Conservation (phyloP, 2,797 vertebrate species). For the Tragopan temminckii region DNA sequence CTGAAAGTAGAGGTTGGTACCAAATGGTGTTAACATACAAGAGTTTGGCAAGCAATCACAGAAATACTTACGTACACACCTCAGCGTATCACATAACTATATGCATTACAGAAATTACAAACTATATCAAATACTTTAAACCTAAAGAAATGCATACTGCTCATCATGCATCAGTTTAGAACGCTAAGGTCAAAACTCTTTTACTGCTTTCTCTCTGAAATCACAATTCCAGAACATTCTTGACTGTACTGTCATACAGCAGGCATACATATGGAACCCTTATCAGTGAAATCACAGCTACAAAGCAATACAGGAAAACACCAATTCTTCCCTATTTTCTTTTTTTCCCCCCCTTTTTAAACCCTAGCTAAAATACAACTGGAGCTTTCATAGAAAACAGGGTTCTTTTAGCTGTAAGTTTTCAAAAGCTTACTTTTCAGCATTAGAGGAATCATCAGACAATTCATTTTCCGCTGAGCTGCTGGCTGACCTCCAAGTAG, state of each 20-base stretch:
- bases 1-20: constrained; percentile 46
- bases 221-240: neutral
- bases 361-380: neutral
- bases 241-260: neutral
- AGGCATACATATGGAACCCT: neutral
- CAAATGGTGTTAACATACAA: neutral
- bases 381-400: neutral
- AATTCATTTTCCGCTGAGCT: constrained; percentile 77
- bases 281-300: neutral
- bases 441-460: constrained; percentile 66
- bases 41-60: neutral
- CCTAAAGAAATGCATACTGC: neutral
- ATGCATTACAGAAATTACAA: neutral
- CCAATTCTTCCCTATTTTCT: neutral
- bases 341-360: neutral
- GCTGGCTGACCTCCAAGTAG: constrained; percentile 78
- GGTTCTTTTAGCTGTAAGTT: neutral
- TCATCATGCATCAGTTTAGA: neutral
- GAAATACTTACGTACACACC: neutral
- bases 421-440: constrained; percentile 80
- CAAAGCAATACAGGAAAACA: accelerated
- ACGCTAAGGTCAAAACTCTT: neutral
- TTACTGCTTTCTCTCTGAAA: neutral
- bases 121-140: neutral
- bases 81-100: neutral